phyloP scores from a whole-genome alignment of 2,888 invertebrate species.

The Lamellibrachia columna region DNA sequence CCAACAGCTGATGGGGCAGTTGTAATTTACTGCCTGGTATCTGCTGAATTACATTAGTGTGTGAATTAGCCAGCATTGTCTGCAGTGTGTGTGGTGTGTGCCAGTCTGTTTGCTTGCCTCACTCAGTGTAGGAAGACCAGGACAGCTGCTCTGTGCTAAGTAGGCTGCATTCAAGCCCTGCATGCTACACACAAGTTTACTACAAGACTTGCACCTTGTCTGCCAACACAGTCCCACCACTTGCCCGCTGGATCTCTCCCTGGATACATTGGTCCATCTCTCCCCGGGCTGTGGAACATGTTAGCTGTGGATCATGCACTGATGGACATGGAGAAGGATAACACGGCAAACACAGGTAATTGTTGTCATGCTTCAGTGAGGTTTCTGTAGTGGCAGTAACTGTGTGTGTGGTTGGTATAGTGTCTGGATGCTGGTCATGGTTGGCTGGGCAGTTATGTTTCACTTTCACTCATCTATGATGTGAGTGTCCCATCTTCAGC shows the following conservation, averaged over 20 bases:
- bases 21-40: conserved; percentile 12
- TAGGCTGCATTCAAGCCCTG: not conserved
- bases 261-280: not conserved
- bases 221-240: not conserved
- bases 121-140: not conserved
- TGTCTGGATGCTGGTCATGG: not conserved
- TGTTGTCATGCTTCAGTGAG: not conserved
- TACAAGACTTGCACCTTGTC: not conserved
- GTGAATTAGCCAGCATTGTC: conserved; percentile 16
- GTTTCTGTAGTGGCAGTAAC: not conserved
- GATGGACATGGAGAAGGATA: not conserved
- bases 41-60: conserved; percentile 10
- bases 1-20: not conserved
- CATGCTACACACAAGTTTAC: not conserved
- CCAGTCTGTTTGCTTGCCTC: not conserved
- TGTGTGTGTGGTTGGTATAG: not conserved
- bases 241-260: not conserved
- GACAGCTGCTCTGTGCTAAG: not conserved
- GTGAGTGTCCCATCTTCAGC: no score
- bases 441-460: not conserved
- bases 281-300: not conserved
- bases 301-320: not conserved
- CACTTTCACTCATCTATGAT: not conserved
- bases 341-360: not conserved
- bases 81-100: not conserved